Evolutionary conservation across 2,797 vertebrate species (phyloP), one percentile per base, ranked within the genome.

Genomic region (Streptopelia turtur): DNA sequence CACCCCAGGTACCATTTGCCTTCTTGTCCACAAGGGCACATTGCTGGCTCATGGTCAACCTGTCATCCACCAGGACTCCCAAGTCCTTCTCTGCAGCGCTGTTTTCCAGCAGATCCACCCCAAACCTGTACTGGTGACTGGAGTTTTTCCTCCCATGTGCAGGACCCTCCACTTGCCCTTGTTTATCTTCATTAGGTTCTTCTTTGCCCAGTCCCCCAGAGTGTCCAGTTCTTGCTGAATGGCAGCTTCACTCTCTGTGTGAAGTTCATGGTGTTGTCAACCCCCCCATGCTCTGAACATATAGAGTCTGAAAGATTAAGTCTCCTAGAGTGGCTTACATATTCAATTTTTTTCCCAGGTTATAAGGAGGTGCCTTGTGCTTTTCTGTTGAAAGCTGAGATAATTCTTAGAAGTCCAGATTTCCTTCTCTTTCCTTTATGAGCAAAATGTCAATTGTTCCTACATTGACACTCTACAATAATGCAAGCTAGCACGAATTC

Each of bases 261-360:
- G 28, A 63, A 60, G 18, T 20, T 52, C 20, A 9, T 6, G 66
- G 10, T 28, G 3, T 12, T 75, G 21, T 16, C 16, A 66, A 3
- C 15, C 12, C 20, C 22, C 10, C 30, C 20, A 33, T 13, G 2
- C 5, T n/a, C 18, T 6, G 9, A 16, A n/a, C 11, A 6, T 0
- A 0, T 39, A 41, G 17, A 39, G 16, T 10, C 4, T 0, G 1
- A 23, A 18, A 5, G 3, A 39, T 49, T 10, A 45, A 83, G 61
- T 8, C 3, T 87, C 6, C 37, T 22, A 0, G 0, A 47, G 15
- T 5, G 8, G 4, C 0, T 78, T 37, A 16, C 13, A 10, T 22
- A 4, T 60, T 86, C 15, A 14, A 18, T 6, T 53, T 88, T 88
- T 66, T 50, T 12, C 13, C 10, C 21, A 53, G 18, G 9, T 1